Evolutionary conservation across 2,113 vertebrate genomes (phyloP).

Genomic region (Colaptes auratus): DNA sequence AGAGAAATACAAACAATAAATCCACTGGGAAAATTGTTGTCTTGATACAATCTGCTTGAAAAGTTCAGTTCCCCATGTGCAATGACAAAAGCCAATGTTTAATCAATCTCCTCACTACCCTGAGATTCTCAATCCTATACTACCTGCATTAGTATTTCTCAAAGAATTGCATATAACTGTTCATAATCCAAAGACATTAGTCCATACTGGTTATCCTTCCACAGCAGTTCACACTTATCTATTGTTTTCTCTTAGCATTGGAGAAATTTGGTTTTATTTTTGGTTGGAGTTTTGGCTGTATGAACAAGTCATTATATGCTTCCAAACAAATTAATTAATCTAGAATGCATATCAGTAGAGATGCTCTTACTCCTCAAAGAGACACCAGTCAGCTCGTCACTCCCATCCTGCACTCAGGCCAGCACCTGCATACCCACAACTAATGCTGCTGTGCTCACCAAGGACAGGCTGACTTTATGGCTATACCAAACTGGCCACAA

Average conservation of each 20-base stretch:
- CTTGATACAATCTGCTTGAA: background rate
- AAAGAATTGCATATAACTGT: background rate
- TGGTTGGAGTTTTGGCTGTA: background rate
- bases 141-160: background rate
- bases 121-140: background rate
- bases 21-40: background rate
- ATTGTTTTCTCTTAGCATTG: background rate
- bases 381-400: rapidly evolving
- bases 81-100: background rate
- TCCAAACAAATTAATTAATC: background rate
- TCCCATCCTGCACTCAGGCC: background rate
- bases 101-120: background rate
- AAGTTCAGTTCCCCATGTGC: background rate
- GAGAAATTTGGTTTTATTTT: background rate
- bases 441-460: background rate
- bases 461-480: rapidly evolving
- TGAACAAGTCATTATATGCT: background rate
- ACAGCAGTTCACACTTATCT: background rate
- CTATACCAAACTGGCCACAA: background rate
- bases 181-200: background rate
- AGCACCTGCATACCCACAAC: rapidly evolving
- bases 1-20: background rate
- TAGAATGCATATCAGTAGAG: rapidly evolving
- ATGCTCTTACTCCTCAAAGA: background rate
- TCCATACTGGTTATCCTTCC: background rate